phyloP scores from a whole-genome alignment of 2,113 vertebrate genomes.

The Dissostichus mawsoni region DNA sequence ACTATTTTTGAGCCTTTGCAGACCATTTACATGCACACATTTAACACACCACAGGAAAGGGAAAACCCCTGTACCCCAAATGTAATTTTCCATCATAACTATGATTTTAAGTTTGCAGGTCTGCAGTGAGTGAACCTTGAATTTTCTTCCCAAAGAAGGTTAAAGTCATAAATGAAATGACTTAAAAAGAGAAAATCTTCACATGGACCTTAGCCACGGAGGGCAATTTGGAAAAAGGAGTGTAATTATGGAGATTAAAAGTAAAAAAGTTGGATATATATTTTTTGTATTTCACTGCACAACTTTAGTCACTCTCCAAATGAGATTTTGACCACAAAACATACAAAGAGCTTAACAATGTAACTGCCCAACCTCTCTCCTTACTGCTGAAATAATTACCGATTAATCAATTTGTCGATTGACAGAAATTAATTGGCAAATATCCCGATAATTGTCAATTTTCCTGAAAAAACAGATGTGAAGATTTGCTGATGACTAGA shows the following conservation, averaged over 20 bases:
- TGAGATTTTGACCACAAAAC: no score
- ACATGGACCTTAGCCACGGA: conserved; percentile 1
- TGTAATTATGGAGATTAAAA: conserved; percentile 5
- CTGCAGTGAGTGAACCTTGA: conserved; percentile 19
- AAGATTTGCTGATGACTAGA: background rate
- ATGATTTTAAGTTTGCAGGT: background rate
- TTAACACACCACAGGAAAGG: background rate
- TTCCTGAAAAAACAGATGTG: background rate
- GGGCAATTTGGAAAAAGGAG: background rate
- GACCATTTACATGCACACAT: no score
- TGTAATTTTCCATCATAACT: background rate
- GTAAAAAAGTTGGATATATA: no score
- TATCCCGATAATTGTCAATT: background rate
- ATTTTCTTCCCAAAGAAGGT: conserved; percentile 3
- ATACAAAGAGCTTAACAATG: no score
- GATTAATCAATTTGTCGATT: background rate
- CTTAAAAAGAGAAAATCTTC: conserved; percentile 9
- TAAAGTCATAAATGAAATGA: conserved; percentile 4
- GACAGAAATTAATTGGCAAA: background rate
- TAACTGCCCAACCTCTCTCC: no score
- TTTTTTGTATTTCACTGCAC: no score
- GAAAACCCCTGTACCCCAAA: no score
- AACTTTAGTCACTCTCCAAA: no score
- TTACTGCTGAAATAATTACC: background rate
- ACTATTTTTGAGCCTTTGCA: no score